phyloP scores from a whole-genome alignment of 2,113 vertebrate species.

The Pterocles burchelli region DNA sequence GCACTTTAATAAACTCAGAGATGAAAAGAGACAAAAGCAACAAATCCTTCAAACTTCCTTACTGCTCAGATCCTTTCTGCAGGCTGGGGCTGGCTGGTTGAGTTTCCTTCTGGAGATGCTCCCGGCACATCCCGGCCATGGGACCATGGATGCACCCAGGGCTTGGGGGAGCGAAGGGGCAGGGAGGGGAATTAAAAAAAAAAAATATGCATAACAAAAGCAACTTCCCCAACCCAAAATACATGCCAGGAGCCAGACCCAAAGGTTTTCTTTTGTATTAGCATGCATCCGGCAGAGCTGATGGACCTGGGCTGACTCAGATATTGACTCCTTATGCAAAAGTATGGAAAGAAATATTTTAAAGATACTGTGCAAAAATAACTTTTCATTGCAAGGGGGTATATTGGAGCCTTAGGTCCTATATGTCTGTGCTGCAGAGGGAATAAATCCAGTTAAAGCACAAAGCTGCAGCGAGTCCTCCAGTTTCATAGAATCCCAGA shows the following conservation, averaged over 20 bases:
- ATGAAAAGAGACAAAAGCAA: constrained; percentile 43
- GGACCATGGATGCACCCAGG: not conserved
- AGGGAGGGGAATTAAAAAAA: not conserved
- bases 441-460: not conserved
- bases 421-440: not conserved
- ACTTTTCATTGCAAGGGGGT: not conserved
- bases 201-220: not conserved
- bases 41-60: not conserved
- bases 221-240: not conserved
- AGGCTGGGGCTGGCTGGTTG: not conserved
- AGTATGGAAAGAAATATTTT: not conserved
- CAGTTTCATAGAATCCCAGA: too few species aligned
- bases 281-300: not conserved
- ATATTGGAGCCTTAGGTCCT: not conserved
- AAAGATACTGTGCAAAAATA: not conserved
- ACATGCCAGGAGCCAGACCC: not conserved
- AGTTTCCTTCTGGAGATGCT: not conserved
- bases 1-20: constrained; percentile 69
- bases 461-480: not conserved
- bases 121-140: fast-evolving
- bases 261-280: not conserved
- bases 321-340: not conserved
- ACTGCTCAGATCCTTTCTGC: not conserved
- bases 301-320: not conserved
- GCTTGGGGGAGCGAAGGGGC: not conserved